Base-by-base conservation (phyloP, 2,797 vertebrate genomes). In the Pseudocheirus occidentalis region DNA sequence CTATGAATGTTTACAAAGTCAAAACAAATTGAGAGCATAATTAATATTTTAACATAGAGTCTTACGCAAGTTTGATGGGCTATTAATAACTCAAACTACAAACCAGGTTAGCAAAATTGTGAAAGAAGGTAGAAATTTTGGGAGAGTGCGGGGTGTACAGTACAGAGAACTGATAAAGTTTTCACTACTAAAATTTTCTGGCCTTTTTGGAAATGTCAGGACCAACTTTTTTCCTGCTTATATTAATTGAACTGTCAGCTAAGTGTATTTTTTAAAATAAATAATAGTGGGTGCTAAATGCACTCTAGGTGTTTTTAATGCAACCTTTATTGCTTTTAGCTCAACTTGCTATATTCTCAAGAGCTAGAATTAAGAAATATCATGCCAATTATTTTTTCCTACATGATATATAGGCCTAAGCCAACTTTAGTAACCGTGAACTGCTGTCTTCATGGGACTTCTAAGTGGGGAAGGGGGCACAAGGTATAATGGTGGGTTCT, bases 231-330 rank as follows among this genome's bases (percentile, higher is more conserved):
- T 98, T 98, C 98, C 96, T 96, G 95, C 97, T 98, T 98, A 54
- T 98, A 98, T 98, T 98, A 98, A 98, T 97, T 90, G 98, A 98
- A 95, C 93, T 98, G 95, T 98, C 98, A 98, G 93, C 96, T 95
- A 95, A 97, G 92, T 40, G 52, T 95, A 94, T 98, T 98, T 98
- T 96, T 95, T 95, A 97, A 98, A 97, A 98, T 34, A 98, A 98
- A 97, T 98, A 98, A 97, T 92, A 96, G 59, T 59, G 90, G n/a
- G 93, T 97, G 97, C 96, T 97, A 98, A 96, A 96, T 90, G 90
- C n/a, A 96, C 96, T 96, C 96, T 0, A 50, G 73, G 29, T 97
- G 93, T 97, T 98, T 97, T 92, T n/a, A 66, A n/a, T 66, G 18
- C 94, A 95, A 59, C 95, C 73, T 95, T 93, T 98, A 56, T 90